These are phyloP conservation scores for Lasioglossum figueresi DNA, from an alignment of 2,888 invertebrate genomes.

Conservation along the genomic window DNA sequence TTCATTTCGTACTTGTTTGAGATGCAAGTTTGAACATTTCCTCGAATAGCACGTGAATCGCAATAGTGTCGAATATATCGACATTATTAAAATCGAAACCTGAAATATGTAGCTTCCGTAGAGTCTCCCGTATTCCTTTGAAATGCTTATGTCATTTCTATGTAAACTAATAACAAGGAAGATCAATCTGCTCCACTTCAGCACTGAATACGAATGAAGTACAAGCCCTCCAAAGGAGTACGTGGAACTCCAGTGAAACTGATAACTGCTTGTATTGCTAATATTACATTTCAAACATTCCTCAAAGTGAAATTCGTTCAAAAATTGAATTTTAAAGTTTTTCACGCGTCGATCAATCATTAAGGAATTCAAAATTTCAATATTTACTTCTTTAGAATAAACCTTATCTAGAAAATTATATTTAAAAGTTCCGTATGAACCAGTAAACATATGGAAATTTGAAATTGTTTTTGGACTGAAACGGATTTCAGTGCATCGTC, in stretches of 20 bases:
- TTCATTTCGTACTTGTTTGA: not conserved
- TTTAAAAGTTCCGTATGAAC: not conserved
- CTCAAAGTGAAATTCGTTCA: not conserved
- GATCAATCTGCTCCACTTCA: not conserved
- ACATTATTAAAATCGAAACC: not conserved
- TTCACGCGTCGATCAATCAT: no score
- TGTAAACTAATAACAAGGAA: not conserved
- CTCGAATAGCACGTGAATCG: not conserved
- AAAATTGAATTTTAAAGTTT: not conserved
- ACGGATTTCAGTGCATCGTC: not conserved
- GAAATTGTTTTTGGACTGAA: not conserved
- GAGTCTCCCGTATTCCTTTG: not conserved
- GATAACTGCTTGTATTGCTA: not conserved
- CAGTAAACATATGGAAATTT: not conserved
- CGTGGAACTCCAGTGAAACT: not conserved
- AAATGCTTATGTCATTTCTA: not conserved
- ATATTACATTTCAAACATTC: not conserved
- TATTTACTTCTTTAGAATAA: not conserved
- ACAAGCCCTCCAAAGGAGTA: not conserved
- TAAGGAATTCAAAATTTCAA: not conserved
- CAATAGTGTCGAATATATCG: not conserved
- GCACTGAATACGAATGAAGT: not conserved
- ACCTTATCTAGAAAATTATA: not conserved
- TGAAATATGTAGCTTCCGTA: not conserved
- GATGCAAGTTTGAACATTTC: not conserved